Percentiles rank a stretch among this genome's conserved stretches.
Evolutionary conservation across 2,113 vertebrate genomes (phyloP).

Genomic region (Actenoides lindsayi): DNA sequence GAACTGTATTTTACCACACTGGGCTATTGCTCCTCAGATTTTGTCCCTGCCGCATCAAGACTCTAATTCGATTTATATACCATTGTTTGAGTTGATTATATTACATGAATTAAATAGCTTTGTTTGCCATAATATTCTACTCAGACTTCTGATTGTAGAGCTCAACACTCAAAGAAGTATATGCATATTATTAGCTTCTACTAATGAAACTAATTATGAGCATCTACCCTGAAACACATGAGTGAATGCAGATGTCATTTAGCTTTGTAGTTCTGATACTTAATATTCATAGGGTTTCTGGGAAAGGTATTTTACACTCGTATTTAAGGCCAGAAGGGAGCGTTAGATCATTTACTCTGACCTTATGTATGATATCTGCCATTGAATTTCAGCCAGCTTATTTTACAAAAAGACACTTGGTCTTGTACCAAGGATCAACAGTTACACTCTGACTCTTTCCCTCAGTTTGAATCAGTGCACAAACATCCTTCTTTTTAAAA

Average conservation of each 20-base stretch:
- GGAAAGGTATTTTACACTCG: neutral
- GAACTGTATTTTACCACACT: neutral
- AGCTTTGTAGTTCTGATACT: neutral
- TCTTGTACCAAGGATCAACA: neutral
- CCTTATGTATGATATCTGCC: neutral
- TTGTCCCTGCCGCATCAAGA: neutral
- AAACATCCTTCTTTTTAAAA: conserved; percentile 1
- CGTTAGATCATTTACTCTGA: neutral
- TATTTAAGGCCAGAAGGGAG: neutral
- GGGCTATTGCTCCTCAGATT: neutral
- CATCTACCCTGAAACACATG: neutral
- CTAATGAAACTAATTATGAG: conserved; percentile 13
- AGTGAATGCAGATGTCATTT: neutral
- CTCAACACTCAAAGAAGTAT: neutral
- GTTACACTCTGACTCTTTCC: neutral
- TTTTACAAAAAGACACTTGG: neutral
- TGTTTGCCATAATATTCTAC: neutral
- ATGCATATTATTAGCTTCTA: neutral
- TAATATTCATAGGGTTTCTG: neutral
- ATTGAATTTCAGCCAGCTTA: neutral
- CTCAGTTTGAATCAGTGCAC: neutral
- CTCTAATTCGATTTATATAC: neutral
- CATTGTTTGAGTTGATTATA: neutral
- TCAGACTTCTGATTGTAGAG: neutral
- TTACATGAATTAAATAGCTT: neutral